phyloP scores from a whole-genome alignment of 2,797 vertebrate genomes.

The Champsocephalus esox region DNA sequence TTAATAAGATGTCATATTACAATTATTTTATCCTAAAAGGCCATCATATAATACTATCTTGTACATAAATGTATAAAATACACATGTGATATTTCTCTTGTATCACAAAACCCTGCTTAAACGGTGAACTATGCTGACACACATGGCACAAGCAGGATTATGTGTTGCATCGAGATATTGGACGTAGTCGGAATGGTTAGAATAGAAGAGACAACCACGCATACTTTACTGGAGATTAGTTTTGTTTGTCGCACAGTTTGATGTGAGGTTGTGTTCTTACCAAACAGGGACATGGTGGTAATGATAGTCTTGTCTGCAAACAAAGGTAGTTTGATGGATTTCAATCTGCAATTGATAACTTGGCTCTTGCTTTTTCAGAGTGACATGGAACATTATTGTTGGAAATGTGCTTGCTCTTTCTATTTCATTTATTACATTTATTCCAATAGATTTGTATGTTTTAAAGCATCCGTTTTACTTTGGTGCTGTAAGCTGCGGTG shows the following conservation, averaged over 20 bases:
- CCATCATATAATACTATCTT: background rate
- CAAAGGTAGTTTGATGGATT: background rate
- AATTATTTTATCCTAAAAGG: background rate
- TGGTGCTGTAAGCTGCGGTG: background rate
- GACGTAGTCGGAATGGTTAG: background rate
- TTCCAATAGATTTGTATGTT: background rate
- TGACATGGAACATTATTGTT: background rate
- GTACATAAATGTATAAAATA: background rate
- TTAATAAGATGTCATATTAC: background rate
- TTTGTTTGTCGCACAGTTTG: background rate
- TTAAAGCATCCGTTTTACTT: background rate
- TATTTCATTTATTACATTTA: background rate
- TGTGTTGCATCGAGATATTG: background rate
- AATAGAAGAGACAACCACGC: background rate
- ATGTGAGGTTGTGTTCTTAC: background rate
- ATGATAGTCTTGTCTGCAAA: conserved; percentile 37
- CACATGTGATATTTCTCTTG: background rate
- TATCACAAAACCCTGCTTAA: background rate
- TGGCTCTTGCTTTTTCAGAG: too few relatives aligned
- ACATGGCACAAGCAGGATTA: background rate
- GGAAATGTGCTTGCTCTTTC: background rate
- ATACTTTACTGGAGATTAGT: background rate
- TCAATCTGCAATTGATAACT: too few relatives aligned
- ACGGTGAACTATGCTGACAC: background rate
- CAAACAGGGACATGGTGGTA: background rate